Evolutionary conservation across 2,888 invertebrate species (phyloP), one percentile per base, ranked within the genome.

Genomic region (Drosophila seclusa): DNA sequence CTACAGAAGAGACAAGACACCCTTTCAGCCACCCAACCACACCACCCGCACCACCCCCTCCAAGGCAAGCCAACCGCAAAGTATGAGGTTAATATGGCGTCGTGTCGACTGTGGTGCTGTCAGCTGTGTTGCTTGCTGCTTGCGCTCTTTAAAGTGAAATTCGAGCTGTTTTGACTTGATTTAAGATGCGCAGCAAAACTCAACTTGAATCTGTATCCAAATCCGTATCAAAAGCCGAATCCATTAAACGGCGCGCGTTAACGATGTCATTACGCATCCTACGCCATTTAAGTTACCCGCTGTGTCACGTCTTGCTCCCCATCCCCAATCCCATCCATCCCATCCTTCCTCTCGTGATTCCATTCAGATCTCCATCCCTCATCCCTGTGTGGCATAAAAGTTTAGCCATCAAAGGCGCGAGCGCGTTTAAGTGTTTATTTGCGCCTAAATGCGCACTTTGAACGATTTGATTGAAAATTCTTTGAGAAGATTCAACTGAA

Each of bases 181-280:
- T 84, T 67, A 78, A 84, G 68, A 64, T 67, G 53, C 11, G 38
- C 60, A 50, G 45, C 40, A 29, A 53, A 24, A 63, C 45, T 21
- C 29, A 55, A 55, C 50, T 67, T 52, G 50, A 65, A 62, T 68
- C 54, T 10, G 50, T 60, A 61, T 29, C 49, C 29, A 29, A 38
- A 55, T 78, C 68, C 78, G 21, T 57, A 68, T 62, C 68, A 67
- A 42, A 62, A 59, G 54, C 64, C 27, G 64, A 77, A 67, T 69
- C 82, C 88, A 85, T 85, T 85, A 89, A 89, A 87, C 61, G 80
- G 72, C 70, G 64, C 58, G 69, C 82, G 90, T 89, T 89, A 85
- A 85, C 88, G 85, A 85, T 85, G 88, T 89, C 90, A 89, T 85
- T 89, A 55, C 94, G 95, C 80, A 97, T 98, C 34, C 97, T 97